These are phyloP conservation scores for Tragelaphus buxtoni DNA, from an alignment of 2,113 vertebrate genomes.

Conservation along the genomic window DNA sequence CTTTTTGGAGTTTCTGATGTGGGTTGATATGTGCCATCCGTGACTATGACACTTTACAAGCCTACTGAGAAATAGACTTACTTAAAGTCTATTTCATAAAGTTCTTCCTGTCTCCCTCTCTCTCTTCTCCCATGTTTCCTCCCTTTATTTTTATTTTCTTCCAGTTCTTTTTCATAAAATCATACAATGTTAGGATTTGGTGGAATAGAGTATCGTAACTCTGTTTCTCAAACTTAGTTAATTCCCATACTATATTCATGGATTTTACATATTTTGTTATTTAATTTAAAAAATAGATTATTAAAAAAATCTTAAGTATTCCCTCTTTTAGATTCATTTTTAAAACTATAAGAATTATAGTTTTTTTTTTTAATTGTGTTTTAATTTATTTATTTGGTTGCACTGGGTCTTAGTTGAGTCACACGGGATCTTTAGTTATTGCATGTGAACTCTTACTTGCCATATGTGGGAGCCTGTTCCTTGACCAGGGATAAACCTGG, in stretches of 20 bases:
- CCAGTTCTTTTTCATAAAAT: slow-evolving; percentile 22
- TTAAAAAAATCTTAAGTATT: neutral
- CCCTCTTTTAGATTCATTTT: neutral
- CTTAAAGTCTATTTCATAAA: neutral
- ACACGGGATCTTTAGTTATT: neutral
- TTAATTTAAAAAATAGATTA: neutral
- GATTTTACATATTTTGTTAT: neutral
- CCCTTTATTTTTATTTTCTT: neutral
- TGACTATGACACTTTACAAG: neutral
- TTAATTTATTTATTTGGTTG: neutral
- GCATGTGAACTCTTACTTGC: neutral
- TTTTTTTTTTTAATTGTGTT: neutral
- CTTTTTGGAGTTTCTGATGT: slow-evolving; percentile 46
- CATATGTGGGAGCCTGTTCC: neutral
- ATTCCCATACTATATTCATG: neutral
- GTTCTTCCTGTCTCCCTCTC: neutral
- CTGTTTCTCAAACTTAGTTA: neutral
- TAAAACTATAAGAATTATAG: neutral
- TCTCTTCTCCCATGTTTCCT: neutral
- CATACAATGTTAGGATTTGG: neutral
- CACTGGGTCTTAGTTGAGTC: neutral
- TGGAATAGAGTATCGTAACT: neutral
- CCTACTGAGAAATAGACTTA: slow-evolving; percentile 6
- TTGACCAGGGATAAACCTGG: neutral
- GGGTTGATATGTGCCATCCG: neutral